Evolutionary conservation across 1,140 invertebrate genomes (phyloP).

Genomic region (Sycophaga agraensis): DNA sequence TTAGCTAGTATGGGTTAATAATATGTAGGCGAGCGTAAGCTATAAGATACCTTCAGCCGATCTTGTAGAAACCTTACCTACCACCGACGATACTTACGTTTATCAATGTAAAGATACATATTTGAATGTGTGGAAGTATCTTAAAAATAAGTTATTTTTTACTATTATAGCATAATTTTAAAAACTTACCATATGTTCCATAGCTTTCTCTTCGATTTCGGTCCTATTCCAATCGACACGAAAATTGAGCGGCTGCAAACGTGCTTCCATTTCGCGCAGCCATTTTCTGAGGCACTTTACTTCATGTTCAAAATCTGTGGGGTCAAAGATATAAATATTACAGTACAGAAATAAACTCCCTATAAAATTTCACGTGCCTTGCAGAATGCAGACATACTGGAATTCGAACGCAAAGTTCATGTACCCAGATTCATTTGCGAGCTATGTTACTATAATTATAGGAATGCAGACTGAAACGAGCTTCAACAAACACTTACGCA

Average conservation of each 20-base stretch:
- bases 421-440: not conserved
- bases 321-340: constrained; percentile 34
- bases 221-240: constrained; percentile 63
- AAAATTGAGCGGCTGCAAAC: constrained; percentile 67
- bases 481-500: not conserved
- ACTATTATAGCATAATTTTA: not conserved
- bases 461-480: not conserved
- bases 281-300: constrained; percentile 67
- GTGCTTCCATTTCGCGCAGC: constrained; percentile 65
- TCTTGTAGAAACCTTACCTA: constrained; percentile 20
- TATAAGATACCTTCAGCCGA: not conserved
- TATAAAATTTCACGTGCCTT: not conserved
- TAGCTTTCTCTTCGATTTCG: constrained; percentile 68
- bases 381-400: constrained; percentile 15
- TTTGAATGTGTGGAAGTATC: too few species aligned
- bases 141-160: not conserved
- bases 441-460: constrained; percentile 1
- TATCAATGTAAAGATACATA: not conserved
- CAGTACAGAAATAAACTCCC: constrained; percentile 23
- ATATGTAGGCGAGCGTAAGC: too few species aligned
- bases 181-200: constrained; percentile 68
- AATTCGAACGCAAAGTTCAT: constrained; percentile 7
- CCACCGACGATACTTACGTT: not conserved
- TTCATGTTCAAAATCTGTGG: constrained; percentile 69
- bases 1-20: too few species aligned